Conservation (phyloP, 1,140 invertebrate genomes). For the Drosophila virilis region DNA sequence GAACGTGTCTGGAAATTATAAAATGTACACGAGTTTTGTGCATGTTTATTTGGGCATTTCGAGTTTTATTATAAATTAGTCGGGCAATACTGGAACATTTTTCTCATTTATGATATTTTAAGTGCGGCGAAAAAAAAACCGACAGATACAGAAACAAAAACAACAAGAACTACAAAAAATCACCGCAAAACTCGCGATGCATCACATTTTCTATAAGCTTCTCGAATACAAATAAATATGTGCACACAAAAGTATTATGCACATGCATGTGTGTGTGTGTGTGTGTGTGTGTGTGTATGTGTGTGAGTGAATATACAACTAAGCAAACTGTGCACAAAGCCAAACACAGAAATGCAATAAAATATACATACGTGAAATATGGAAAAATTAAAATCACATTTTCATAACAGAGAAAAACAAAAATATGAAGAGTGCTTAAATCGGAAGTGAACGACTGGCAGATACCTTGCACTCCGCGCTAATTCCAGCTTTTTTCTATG, state of each 20-base stretch:
- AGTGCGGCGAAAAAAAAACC: conserved; percentile 8
- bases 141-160: conserved; percentile 12
- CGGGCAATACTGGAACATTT: conserved; percentile 12
- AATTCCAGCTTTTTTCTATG: too few relatives aligned
- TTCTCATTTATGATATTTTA: conserved; percentile 25
- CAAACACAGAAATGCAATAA: conserved; percentile 5
- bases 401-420: conserved; percentile 23
- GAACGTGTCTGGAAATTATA: conserved; percentile 75
- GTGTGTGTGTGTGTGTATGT: not conserved
- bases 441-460: not conserved
- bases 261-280: not conserved
- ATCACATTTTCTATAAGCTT: conserved; percentile 12
- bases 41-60: conserved; percentile 51
- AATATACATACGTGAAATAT: not conserved
- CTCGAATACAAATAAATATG: conserved; percentile 8
- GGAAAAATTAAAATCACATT: conserved; percentile 14
- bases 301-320: not conserved
- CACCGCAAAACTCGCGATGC: conserved; percentile 4
- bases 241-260: not conserved
- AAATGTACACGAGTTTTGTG: conserved; percentile 67
- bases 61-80: conserved; percentile 46
- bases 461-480: too few relatives aligned
- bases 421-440: not conserved
- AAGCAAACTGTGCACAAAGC: conserved; percentile 5
- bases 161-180: not conserved